Evolutionary conservation across 2,888 invertebrate species (phyloP).

Genomic region (Halocaridina rubra): DNA sequence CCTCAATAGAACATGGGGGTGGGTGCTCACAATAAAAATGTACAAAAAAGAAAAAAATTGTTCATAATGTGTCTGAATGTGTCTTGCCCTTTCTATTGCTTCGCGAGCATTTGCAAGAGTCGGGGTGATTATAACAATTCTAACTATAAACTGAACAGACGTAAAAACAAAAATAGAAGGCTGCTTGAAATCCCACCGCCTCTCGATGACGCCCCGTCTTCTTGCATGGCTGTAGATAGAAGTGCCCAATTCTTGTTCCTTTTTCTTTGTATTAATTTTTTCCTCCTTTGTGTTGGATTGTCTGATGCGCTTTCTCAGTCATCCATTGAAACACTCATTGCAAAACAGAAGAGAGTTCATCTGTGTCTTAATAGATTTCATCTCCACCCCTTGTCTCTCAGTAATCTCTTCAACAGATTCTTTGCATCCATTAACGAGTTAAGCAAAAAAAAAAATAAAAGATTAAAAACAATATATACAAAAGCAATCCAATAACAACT

Average conservation of each 20-base stretch:
- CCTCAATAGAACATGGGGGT: constrained; percentile 52
- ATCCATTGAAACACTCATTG: constrained; percentile 53
- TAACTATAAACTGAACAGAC: too few species aligned
- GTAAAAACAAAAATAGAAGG: too few species aligned
- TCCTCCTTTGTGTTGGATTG: constrained; percentile 47
- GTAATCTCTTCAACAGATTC: constrained; percentile 21
- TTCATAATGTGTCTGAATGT: constrained; percentile 59
- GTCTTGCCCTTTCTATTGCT: constrained; percentile 36
- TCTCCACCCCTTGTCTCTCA: constrained; percentile 32
- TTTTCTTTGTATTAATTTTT: constrained; percentile 31
- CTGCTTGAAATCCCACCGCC: constrained; percentile 4
- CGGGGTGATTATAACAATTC: constrained; percentile 6
- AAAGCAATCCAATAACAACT: constrained; percentile 46
- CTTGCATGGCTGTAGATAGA: constrained; percentile 46
- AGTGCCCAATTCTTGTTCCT: constrained; percentile 39
- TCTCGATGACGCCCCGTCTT: constrained; percentile 4
- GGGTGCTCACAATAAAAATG: constrained; percentile 59
- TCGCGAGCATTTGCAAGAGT: constrained; percentile 34
- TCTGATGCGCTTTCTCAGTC: constrained; percentile 54
- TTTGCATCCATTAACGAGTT: constrained; percentile 17
- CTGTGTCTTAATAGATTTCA: constrained; percentile 53
- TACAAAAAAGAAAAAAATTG: constrained; percentile 57
- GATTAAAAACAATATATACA: too few species aligned
- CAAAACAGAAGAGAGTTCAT: constrained; percentile 36
- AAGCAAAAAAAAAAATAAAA: neutral